A percentile compares a stretch with the other conserved stretches of the same genome.
These are phyloP conservation scores for Tapirus terrestris DNA, from an alignment of 2,113 vertebrate species.

Conservation along the genomic window DNA sequence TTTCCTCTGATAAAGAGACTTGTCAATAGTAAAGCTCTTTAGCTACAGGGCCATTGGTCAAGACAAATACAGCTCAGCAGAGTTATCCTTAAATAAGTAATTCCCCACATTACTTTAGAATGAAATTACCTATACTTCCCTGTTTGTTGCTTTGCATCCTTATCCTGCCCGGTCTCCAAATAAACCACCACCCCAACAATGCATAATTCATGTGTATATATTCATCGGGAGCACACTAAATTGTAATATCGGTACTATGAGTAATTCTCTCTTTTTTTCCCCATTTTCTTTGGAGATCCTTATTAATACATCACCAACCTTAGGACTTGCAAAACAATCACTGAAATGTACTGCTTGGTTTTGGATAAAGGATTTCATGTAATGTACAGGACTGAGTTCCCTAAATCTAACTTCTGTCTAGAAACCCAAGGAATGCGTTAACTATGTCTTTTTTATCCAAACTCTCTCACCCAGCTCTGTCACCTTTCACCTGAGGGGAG, in stretches of 20 bases:
- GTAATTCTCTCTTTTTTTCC: not conserved
- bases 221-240: not conserved
- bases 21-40: not conserved
- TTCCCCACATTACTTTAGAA: not conserved
- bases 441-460: not conserved
- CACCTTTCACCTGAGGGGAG: not conserved
- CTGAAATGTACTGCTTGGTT: conserved; percentile 25
- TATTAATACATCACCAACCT: not conserved
- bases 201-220: not conserved
- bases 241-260: not conserved
- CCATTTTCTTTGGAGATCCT: not conserved
- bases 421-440: not conserved
- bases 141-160: not conserved
- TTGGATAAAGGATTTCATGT: conserved; percentile 20
- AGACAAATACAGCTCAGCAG: not conserved
- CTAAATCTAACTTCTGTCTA: not conserved
- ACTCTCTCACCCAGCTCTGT: not conserved
- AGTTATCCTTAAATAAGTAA: not conserved
- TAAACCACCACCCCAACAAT: not conserved
- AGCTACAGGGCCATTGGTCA: not conserved
- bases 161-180: not conserved
- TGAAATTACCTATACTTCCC: not conserved
- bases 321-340: not conserved
- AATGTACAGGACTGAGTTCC: not conserved
- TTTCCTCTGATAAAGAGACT: not conserved